These are phyloP conservation scores for Prietella phreatophila DNA, from an alignment of 2,113 vertebrate species.

Conservation along the genomic window DNA sequence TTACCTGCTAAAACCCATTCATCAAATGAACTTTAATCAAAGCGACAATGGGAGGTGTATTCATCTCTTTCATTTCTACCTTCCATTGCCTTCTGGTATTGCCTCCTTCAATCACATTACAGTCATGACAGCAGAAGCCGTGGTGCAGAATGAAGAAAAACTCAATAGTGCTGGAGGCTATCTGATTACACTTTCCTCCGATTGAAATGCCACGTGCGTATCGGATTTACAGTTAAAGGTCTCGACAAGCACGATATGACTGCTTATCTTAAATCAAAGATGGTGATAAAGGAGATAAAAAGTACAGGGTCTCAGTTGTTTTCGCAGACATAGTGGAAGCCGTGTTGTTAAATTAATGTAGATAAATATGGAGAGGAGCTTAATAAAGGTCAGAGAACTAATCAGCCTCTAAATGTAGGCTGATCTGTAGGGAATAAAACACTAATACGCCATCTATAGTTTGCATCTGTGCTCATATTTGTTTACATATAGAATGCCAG, in stretches of 20 bases:
- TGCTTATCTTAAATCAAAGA: conserved; percentile 38
- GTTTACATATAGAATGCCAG: not conserved
- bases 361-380: not conserved
- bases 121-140: conserved; percentile 28
- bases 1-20: not conserved
- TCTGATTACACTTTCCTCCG: conserved; percentile 32
- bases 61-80: not conserved
- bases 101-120: conserved; percentile 30
- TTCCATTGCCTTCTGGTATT: conserved; percentile 31
- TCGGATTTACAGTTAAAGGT: conserved; percentile 44
- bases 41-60: not conserved
- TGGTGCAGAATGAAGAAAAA: conserved; percentile 37
- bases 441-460: not conserved
- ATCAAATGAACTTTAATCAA: not conserved
- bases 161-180: conserved; percentile 11
- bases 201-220: conserved; percentile 37
- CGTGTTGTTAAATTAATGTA: not conserved
- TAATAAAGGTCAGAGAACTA: not conserved
- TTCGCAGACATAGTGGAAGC: not conserved
- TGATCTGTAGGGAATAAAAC: not conserved
- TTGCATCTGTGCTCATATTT: not conserved
- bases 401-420: not conserved
- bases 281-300: not conserved
- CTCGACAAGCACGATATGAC: conserved; percentile 16
- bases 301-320: not conserved